Percentiles rank a stretch among this genome's conserved stretches.
Conservation (phyloP, 2,888 invertebrate genomes). For the Euspilapteryx auroguttella region DNA sequence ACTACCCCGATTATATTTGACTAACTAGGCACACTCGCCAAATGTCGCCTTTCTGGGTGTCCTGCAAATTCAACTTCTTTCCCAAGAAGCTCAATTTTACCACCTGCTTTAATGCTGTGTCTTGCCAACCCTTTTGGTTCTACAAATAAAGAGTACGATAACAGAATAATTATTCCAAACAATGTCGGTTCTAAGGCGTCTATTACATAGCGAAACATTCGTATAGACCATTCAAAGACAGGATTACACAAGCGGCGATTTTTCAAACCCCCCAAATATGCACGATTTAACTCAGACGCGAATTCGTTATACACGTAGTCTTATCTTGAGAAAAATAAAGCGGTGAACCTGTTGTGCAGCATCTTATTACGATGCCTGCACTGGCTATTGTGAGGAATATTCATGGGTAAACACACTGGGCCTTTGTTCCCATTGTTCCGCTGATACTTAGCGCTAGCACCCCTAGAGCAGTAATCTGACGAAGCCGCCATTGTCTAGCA, state of each 20-base stretch:
- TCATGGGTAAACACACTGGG: conserved; percentile 60
- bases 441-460: conserved; percentile 53
- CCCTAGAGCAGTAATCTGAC: conserved; percentile 39
- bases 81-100: too few relatives aligned
- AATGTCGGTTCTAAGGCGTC: too few relatives aligned
- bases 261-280: conserved; percentile 29
- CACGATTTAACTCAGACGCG: conserved; percentile 56
- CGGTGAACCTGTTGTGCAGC: conserved; percentile 47
- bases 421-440: conserved; percentile 46
- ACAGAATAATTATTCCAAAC: too few relatives aligned
- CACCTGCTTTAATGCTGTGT: too few relatives aligned
- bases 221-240: conserved; percentile 45
- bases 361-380: conserved; percentile 39
- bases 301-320: conserved; percentile 57
- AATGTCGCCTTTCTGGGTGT: conserved; percentile 20
- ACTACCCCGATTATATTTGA: conserved; percentile 47
- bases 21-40: conserved; percentile 35
- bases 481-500: conserved; percentile 31
- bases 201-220: too few relatives aligned
- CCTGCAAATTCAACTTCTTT: too few relatives aligned
- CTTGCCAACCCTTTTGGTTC: too few relatives aligned
- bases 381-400: conserved; percentile 47
- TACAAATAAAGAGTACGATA: too few relatives aligned
- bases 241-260: conserved; percentile 28
- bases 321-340: conserved; percentile 46